These are phyloP conservation scores for Chrysolina americana DNA, from an alignment of 2,888 invertebrate genomes.

Conservation along the genomic window DNA sequence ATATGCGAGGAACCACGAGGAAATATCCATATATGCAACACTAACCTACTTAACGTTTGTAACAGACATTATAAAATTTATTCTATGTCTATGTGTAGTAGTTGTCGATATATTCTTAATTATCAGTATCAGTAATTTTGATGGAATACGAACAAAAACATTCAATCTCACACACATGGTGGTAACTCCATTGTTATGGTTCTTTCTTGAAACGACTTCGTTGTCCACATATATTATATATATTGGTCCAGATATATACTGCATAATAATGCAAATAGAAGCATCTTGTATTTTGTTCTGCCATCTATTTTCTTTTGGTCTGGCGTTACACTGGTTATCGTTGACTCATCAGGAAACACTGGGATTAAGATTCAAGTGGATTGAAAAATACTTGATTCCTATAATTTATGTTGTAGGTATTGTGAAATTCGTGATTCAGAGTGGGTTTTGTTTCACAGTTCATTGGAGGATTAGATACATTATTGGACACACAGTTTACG, in stretches of 20 bases:
- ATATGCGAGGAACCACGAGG: slow-evolving; percentile 26
- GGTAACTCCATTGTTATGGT: slow-evolving; percentile 36
- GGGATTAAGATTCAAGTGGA: slow-evolving; percentile 6
- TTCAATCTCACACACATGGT: slow-evolving; percentile 43
- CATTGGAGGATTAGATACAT: neutral
- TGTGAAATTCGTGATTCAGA: slow-evolving; percentile 12
- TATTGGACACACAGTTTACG: slow-evolving; percentile 11
- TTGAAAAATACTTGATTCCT: slow-evolving; percentile 28
- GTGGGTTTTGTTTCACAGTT: slow-evolving; percentile 1
- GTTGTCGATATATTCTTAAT: slow-evolving; percentile 42
- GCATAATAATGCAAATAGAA: slow-evolving; percentile 44
- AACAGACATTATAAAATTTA: slow-evolving; percentile 34
- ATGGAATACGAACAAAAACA: slow-evolving; percentile 41
- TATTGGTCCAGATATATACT: slow-evolving; percentile 32
- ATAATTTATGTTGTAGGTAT: slow-evolving; percentile 32
- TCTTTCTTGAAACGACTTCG: slow-evolving; percentile 26
- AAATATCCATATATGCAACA: slow-evolving; percentile 16
- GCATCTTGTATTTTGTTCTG: slow-evolving; percentile 34
- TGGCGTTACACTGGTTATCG: slow-evolving; percentile 44
- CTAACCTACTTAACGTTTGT: slow-evolving; percentile 15
- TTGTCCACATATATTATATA: slow-evolving; percentile 2
- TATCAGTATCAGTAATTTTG: slow-evolving; percentile 39
- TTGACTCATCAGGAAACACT: slow-evolving; percentile 19
- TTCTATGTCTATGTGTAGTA: slow-evolving; percentile 29
- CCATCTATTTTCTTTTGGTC: slow-evolving; percentile 33